These are phyloP conservation scores for Pachycephala philippinensis DNA, from an alignment of 2,113 vertebrate species.

Conservation along the genomic window DNA sequence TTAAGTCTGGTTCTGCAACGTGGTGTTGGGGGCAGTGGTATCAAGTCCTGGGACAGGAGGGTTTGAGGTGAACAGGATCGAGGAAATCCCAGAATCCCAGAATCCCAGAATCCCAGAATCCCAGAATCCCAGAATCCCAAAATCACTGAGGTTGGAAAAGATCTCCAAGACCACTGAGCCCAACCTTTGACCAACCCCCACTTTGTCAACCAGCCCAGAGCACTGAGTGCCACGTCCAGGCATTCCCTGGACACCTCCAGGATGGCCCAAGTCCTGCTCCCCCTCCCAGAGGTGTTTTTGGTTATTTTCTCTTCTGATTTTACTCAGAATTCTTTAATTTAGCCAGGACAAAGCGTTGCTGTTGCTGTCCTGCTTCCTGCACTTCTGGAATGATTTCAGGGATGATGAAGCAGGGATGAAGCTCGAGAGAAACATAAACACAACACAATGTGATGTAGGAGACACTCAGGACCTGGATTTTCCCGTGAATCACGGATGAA, in stretches of 20 bases:
- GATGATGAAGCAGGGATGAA: neutral
- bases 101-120: neutral
- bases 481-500: neutral
- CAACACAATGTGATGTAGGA: rapidly evolving
- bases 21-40: rapidly evolving
- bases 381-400: neutral
- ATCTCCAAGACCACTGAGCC: neutral
- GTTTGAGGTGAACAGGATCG: neutral
- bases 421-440: neutral
- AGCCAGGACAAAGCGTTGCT: rapidly evolving
- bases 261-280: neutral
- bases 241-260: neutral
- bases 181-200: neutral
- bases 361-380: neutral
- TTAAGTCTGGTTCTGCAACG: rapidly evolving
- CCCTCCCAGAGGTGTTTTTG: neutral
- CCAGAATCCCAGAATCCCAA: neutral
- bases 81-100: neutral
- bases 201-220: neutral
- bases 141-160: neutral
- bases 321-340: neutral
- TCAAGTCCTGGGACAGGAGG: rapidly evolving
- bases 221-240: neutral
- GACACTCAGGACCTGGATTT: neutral
- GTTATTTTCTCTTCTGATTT: neutral